These are phyloP conservation scores for Myotis brandtii DNA, from an alignment of 2,113 vertebrate species.

Conservation along the genomic window DNA sequence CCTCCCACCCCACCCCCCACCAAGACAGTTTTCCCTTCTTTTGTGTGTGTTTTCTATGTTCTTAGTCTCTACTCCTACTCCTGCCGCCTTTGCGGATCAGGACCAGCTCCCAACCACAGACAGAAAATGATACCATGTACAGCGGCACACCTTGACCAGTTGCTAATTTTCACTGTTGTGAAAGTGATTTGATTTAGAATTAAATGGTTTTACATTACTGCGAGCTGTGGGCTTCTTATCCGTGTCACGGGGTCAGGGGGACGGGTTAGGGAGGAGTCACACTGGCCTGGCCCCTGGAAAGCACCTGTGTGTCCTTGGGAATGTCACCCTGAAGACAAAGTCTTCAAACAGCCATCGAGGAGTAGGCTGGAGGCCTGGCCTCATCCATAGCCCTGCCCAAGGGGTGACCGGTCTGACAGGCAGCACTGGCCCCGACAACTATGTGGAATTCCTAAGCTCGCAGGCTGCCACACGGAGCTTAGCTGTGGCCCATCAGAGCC, in stretches of 20 bases:
- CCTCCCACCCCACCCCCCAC: neutral
- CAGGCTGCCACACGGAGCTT: neutral
- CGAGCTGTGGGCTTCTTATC: constrained; percentile 36
- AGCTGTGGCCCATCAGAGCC: neutral
- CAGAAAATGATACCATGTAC: constrained; percentile 63
- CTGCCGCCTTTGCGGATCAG: constrained; percentile 37
- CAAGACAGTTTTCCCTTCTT: constrained; percentile 53
- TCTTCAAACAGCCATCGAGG: neutral
- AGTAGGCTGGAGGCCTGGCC: neutral
- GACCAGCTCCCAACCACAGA: constrained; percentile 67
- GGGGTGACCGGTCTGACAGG: neutral
- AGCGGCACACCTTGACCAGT: constrained; percentile 77
- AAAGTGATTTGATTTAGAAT: constrained; percentile 89
- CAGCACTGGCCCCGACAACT: neutral
- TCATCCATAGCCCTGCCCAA: neutral
- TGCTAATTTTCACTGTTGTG: constrained; percentile 90
- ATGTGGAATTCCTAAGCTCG: neutral
- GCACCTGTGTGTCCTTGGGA: neutral
- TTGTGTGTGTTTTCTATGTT: constrained; percentile 73
- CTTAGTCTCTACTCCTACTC: neutral
- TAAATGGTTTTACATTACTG: constrained; percentile 87
- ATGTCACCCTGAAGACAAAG: neutral
- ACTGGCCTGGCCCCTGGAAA: neutral
- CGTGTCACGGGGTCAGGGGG: neutral
- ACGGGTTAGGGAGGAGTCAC: neutral